Conservation (phyloP, 2,113 vertebrate genomes). For the Etheostoma spectabile region DNA sequence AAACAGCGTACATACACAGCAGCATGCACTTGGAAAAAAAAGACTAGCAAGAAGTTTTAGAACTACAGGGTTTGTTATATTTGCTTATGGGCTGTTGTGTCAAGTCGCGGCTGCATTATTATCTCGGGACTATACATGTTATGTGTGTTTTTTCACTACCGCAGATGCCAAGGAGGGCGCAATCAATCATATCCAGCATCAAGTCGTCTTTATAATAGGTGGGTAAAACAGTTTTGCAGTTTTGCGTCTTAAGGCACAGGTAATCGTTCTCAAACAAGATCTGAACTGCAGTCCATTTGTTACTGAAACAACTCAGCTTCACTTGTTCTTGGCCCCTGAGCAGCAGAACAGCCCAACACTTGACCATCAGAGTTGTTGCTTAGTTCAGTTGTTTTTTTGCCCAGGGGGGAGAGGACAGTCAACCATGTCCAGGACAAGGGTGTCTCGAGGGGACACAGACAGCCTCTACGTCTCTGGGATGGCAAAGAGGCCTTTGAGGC, state of each 20-base stretch:
- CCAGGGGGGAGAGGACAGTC: constrained; percentile 82
- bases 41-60: background rate
- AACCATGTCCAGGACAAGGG: constrained; percentile 85
- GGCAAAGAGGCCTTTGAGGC: constrained; percentile 86
- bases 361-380: constrained; percentile 8
- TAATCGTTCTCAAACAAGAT: background rate
- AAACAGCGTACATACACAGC: background rate
- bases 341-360: background rate
- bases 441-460: constrained; percentile 83
- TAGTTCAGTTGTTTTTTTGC: constrained; percentile 28
- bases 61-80: background rate
- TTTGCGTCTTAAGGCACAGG: background rate
- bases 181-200: constrained; percentile 83
- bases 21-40: background rate
- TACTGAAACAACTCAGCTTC: background rate
- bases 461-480: constrained; percentile 85
- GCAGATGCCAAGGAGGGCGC: constrained; percentile 86
- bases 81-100: background rate
- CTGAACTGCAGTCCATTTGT: background rate
- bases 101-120: background rate
- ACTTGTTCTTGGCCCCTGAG: background rate
- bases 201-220: constrained; percentile 86
- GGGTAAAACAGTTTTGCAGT: constrained; percentile 53
- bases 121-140: background rate
- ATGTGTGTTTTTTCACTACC: background rate